These are phyloP conservation scores for Magallana nippona DNA, from an alignment of 2,888 invertebrate genomes.

Conservation along the genomic window DNA sequence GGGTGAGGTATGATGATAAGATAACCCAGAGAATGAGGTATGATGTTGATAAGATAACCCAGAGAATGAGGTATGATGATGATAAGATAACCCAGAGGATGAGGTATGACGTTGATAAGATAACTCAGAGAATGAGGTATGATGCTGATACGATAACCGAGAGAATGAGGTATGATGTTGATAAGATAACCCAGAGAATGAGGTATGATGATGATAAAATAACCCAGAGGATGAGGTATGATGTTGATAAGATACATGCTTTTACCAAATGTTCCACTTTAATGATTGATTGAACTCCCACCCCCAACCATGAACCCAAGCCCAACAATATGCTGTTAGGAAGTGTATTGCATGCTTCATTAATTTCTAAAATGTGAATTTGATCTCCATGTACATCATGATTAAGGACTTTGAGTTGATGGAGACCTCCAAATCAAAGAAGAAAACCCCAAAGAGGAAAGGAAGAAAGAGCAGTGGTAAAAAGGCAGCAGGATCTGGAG, in stretches of 20 bases:
- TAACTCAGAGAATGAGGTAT: no score
- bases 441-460: conserved; percentile 48
- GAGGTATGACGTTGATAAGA: conserved; percentile 60
- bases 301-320: no score
- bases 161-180: conserved; percentile 68
- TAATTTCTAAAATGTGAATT: no score
- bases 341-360: background rate
- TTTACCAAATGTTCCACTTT: no score
- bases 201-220: conserved; percentile 47
- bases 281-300: no score
- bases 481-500: conserved; percentile 41
- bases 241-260: background rate
- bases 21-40: no score
- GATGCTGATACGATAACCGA: conserved; percentile 60
- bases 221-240: conserved; percentile 73
- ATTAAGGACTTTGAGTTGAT: conserved; percentile 67
- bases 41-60: no score
- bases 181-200: background rate
- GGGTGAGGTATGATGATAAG: no score
- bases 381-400: background rate
- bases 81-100: conserved; percentile 69
- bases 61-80: no score
- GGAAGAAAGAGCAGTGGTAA: conserved; percentile 53
- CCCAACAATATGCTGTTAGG: no score
- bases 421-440: conserved; percentile 44